A percentile compares a stretch with the other conserved stretches of the same genome.
These are phyloP conservation scores for Chloroceryle aenea DNA, from an alignment of 2,113 vertebrate genomes.

Conservation along the genomic window DNA sequence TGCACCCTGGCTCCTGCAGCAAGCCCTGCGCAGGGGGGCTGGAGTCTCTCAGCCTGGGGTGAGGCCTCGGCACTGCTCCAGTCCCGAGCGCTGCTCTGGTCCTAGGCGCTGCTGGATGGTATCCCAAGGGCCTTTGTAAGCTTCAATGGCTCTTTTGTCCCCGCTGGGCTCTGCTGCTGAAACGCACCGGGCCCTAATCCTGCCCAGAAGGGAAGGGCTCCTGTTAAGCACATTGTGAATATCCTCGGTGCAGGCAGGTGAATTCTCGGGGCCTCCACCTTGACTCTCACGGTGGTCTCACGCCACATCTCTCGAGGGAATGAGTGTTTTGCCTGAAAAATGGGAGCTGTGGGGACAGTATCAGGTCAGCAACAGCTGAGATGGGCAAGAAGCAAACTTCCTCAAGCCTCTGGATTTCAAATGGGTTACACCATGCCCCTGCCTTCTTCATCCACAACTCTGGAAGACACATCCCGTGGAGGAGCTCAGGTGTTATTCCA, in stretches of 20 bases:
- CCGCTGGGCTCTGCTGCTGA: background rate
- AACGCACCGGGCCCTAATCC: background rate
- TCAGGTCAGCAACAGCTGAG: background rate
- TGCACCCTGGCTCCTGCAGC: background rate
- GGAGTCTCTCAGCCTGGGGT: fast-evolving
- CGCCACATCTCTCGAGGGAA: background rate
- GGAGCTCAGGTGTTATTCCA: background rate
- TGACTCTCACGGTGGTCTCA: fast-evolving
- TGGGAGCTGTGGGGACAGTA: too few relatives aligned
- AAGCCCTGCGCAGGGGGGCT: background rate
- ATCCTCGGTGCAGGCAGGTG: background rate
- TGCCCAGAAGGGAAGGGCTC: background rate
- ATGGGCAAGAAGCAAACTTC: background rate
- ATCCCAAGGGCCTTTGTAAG: background rate
- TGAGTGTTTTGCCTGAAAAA: background rate
- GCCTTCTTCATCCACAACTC: background rate
- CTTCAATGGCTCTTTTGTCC: background rate
- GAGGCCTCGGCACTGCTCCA: background rate
- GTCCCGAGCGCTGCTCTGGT: fast-evolving
- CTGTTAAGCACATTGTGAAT: fast-evolving
- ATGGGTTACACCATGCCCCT: fast-evolving
- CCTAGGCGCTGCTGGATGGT: background rate
- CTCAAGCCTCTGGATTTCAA: background rate
- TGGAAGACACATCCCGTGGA: background rate
- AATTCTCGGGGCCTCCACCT: background rate